phyloP scores from a whole-genome alignment of 2,888 invertebrate species.

The Tupiocoris notatus region DNA sequence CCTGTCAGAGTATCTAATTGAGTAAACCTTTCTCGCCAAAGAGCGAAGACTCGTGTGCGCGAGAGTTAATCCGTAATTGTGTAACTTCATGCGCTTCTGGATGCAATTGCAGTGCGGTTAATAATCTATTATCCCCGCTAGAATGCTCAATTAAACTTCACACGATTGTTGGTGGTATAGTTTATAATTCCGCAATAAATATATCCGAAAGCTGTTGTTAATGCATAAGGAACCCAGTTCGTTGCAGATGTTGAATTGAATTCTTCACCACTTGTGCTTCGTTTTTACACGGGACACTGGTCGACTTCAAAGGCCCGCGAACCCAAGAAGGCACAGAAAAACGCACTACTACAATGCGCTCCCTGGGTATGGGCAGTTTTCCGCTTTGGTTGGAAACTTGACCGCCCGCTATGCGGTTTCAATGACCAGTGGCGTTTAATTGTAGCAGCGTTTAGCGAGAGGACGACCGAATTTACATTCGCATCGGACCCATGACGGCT shows the following conservation, averaged over 20 bases:
- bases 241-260: background rate
- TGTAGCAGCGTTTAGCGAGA: background rate
- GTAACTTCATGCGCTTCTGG: background rate
- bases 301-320: conserved; percentile 19
- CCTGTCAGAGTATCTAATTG: background rate
- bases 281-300: conserved; percentile 9
- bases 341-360: too few species aligned
- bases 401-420: too few species aligned
- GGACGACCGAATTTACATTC: background rate
- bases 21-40: background rate
- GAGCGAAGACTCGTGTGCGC: background rate
- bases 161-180: too few species aligned
- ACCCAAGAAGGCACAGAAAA: too few species aligned
- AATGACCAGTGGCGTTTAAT: background rate
- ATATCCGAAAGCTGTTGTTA: background rate
- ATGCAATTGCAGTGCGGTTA: background rate
- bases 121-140: background rate
- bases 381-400: conserved; percentile 3
- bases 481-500: too few species aligned
- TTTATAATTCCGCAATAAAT: background rate
- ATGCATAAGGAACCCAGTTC: too few species aligned
- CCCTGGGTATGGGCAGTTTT: background rate
- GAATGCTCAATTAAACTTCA: background rate
- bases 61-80: background rate
- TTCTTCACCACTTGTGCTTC: background rate